Conservation (phyloP, 64 coral and sea anemone species). For the Acropora yongei region DNA sequence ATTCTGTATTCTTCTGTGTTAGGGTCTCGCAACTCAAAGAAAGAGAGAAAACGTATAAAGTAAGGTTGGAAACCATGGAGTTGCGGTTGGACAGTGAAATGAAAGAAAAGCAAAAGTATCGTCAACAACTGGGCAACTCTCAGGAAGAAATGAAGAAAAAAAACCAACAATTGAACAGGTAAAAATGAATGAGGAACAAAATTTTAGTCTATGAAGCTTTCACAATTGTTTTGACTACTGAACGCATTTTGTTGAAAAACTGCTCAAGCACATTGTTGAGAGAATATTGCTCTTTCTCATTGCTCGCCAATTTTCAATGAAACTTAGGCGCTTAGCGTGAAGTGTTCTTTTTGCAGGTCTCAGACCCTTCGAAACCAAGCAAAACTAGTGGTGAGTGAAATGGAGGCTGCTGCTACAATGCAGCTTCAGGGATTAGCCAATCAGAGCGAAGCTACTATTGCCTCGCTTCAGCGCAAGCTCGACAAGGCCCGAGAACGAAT, state of each 20-base stretch:
- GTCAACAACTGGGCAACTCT: constrained; percentile 58
- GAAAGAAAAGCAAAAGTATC: constrained; percentile 63
- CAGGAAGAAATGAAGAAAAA: constrained; percentile 91
- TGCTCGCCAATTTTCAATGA: neutral
- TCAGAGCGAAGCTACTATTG: constrained; percentile 89
- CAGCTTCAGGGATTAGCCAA: constrained; percentile 93
- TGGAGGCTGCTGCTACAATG: constrained; percentile 91
- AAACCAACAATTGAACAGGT: constrained; percentile 5
- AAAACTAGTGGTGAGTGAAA: constrained; percentile 90
- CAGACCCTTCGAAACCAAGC: constrained; percentile 85
- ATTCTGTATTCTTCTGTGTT: neutral
- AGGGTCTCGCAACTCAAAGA: constrained; percentile 23
- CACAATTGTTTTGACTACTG: too few species aligned
- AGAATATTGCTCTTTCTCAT: neutral
- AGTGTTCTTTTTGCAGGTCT: constrained; percentile 57
- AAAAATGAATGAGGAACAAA: too few species aligned
- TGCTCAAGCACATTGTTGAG: too few species aligned
- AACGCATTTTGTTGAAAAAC: too few species aligned
- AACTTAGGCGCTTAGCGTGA: neutral
- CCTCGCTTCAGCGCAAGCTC: constrained; percentile 66
- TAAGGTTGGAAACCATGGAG: constrained; percentile 17
- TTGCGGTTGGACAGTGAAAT: constrained; percentile 36
- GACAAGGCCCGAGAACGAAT: constrained; percentile 71
- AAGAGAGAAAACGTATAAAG: constrained; percentile 18
- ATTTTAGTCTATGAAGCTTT: too few species aligned